Conservation (phyloP, 2,888 invertebrate species). For the Melipona bicolor region DNA sequence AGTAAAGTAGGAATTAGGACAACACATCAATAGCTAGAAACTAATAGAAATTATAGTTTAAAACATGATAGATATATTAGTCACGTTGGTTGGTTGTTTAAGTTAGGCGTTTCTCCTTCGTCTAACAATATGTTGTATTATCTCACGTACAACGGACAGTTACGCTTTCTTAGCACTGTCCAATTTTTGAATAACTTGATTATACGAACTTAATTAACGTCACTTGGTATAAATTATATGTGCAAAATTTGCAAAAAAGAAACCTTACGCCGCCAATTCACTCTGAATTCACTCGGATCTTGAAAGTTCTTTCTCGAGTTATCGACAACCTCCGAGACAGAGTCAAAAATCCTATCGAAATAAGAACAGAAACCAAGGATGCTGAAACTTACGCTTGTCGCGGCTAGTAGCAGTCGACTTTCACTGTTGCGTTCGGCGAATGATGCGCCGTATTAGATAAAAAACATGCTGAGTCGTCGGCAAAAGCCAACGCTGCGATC, state of each 20-base stretch:
- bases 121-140: background rate
- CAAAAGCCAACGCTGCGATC: conserved; percentile 33
- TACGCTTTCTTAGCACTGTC: conserved; percentile 19
- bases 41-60: background rate
- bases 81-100: no score
- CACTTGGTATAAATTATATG: background rate
- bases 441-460: conserved; percentile 73
- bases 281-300: no score
- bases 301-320: background rate
- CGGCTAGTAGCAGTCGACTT: conserved; percentile 70
- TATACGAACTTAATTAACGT: background rate
- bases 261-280: no score
- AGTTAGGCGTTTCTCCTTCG: conserved; percentile 9
- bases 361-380: conserved; percentile 46
- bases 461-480: conserved; percentile 50
- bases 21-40: background rate
- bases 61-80: background rate
- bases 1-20: background rate
- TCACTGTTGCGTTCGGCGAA: conserved; percentile 71
- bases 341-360: conserved; percentile 9
- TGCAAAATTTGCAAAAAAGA: background rate
- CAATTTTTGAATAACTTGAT: conserved; percentile 6
- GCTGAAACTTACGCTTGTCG: conserved; percentile 44
- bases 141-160: conserved; percentile 6
- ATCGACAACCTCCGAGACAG: conserved; percentile 11